phyloP scores from a whole-genome alignment of 2,797 vertebrate species.

The Hippoglossus hippoglossus region DNA sequence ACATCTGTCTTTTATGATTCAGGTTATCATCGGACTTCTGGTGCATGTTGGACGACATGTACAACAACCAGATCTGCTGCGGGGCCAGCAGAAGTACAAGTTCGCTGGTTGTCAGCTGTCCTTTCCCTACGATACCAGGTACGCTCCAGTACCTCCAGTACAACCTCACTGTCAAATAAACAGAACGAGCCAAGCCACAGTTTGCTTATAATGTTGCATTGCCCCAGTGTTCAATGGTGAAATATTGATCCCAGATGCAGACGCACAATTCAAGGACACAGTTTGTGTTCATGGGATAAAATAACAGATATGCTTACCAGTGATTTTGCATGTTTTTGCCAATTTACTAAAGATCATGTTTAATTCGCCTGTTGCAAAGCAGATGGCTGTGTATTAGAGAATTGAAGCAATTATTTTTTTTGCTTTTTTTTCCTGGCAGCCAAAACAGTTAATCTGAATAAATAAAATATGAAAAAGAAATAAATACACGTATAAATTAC shows the following conservation, averaged over 20 bases:
- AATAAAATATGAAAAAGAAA: too few relatives aligned
- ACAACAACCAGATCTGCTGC: not conserved
- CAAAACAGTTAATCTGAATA: not conserved
- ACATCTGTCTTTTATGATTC: too few relatives aligned
- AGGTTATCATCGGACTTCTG: not conserved
- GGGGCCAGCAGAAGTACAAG: too few relatives aligned
- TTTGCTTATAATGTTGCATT: not conserved
- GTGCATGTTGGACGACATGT: too few relatives aligned
- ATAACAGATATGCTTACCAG: not conserved
- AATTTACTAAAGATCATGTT: not conserved
- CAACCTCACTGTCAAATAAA: not conserved
- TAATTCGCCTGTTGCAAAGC: not conserved
- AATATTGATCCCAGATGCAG: constrained; percentile 14
- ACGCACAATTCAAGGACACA: not conserved
- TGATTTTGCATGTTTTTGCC: not conserved
- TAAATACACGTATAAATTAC: too few relatives aligned
- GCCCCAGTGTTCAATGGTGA: not conserved
- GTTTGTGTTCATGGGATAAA: too few relatives aligned
- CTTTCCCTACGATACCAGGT: not conserved
- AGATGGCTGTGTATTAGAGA: not conserved
- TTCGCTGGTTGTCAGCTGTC: not conserved
- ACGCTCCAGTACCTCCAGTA: not conserved
- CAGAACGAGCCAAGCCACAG: not conserved
- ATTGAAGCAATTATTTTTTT: not conserved
- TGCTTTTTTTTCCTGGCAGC: not conserved